phyloP scores from a whole-genome alignment of 2,888 invertebrate species.

The Oscheius myriophilus region DNA sequence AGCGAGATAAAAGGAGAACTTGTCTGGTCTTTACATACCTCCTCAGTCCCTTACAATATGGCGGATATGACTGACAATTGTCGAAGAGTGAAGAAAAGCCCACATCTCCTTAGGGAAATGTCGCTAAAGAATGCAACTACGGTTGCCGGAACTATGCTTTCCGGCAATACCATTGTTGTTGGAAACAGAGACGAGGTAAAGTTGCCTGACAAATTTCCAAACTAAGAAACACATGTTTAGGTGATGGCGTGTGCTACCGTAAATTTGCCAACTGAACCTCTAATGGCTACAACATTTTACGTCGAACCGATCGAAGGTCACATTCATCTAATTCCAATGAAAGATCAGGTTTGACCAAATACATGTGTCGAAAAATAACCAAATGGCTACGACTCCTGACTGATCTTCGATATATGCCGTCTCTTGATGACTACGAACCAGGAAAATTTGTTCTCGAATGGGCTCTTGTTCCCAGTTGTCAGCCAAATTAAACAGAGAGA shows the following conservation, averaged over 20 bases:
- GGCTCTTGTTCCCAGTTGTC: constrained; percentile 53
- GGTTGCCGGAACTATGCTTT: constrained; percentile 41
- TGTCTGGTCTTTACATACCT: constrained; percentile 49
- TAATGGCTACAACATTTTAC: constrained; percentile 53
- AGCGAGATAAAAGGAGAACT: constrained; percentile 37
- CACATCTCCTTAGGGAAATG: constrained; percentile 50
- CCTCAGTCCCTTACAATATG: constrained; percentile 57
- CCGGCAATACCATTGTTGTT: constrained; percentile 53
- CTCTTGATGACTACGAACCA: constrained; percentile 43
- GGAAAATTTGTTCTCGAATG: constrained; percentile 50
- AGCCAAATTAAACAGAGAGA: constrained; percentile 26
- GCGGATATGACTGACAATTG: constrained; percentile 60
- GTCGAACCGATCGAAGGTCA: constrained; percentile 57
- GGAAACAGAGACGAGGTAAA: constrained; percentile 20
- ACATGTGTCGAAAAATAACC: neutral
- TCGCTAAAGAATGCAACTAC: constrained; percentile 40
- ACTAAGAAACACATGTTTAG: constrained; percentile 38
- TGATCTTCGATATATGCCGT: constrained; percentile 52
- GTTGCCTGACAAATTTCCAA: neutral
- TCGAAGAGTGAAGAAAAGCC: constrained; percentile 51
- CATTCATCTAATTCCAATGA: constrained; percentile 45
- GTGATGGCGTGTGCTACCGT: constrained; percentile 57
- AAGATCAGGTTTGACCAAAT: constrained; percentile 14
- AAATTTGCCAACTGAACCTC: constrained; percentile 47
- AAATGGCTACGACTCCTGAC: constrained; percentile 52